Evolutionary conservation across 2,888 invertebrate species (phyloP).

Genomic region (Epinotia ramella): DNA sequence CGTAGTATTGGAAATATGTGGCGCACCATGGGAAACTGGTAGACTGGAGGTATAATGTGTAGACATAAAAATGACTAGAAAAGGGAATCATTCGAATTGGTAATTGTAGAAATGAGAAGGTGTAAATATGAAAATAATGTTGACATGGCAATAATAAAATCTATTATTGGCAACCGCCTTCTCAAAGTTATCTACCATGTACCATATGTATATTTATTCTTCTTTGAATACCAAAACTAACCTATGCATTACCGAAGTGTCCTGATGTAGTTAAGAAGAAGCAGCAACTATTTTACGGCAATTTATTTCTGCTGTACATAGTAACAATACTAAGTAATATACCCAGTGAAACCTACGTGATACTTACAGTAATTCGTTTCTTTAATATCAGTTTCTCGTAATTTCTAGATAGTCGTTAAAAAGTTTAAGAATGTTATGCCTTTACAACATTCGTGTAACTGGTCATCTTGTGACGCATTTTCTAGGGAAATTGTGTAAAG

Average conservation of each 20-base stretch:
- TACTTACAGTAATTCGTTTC: slow-evolving; percentile 75
- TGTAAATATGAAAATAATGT: too few species aligned
- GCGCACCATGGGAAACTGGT: too few species aligned
- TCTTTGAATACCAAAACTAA: not conserved
- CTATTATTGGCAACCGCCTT: not conserved
- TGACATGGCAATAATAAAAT: too few species aligned
- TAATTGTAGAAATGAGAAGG: too few species aligned
- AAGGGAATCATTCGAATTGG: too few species aligned
- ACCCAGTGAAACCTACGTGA: slow-evolving; percentile 44
- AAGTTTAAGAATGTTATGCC: slow-evolving; percentile 49
- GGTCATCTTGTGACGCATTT: slow-evolving; percentile 73
- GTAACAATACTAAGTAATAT: slow-evolving; percentile 22
- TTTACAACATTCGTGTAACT: slow-evolving; percentile 56
- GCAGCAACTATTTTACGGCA: not conserved
- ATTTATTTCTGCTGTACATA: not conserved
- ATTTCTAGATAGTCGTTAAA: slow-evolving; percentile 25
- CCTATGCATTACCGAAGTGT: slow-evolving; percentile 2
- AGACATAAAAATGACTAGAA: too few species aligned
- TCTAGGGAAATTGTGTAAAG: slow-evolving; percentile 56
- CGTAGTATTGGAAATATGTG: too few species aligned
- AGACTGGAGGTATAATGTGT: too few species aligned
- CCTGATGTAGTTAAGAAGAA: not conserved
- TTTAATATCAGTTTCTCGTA: slow-evolving; percentile 62
- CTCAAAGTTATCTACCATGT: not conserved
- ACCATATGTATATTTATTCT: not conserved